Percentiles rank a stretch among this genome's conserved stretches.
Conservation (phyloP, 2,888 invertebrate genomes). For the Bibio marci region DNA sequence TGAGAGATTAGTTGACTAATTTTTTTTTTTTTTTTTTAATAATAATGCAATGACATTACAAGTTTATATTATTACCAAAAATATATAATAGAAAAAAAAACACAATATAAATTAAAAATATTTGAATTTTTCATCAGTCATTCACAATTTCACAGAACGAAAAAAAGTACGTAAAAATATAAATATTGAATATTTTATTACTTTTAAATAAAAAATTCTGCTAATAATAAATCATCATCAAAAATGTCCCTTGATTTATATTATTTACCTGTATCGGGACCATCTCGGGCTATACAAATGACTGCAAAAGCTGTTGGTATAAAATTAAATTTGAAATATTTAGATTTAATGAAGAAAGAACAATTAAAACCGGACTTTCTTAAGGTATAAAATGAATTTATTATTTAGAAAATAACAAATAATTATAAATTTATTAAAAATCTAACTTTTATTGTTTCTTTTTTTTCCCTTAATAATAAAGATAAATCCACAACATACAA, state of each 20-base stretch:
- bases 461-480: too few relatives aligned
- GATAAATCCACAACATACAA: conserved; percentile 6
- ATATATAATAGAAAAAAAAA: too few relatives aligned
- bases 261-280: conserved; percentile 34
- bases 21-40: too few relatives aligned
- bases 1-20: too few relatives aligned
- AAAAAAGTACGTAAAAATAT: too few relatives aligned
- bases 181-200: too few relatives aligned
- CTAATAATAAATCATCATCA: not conserved
- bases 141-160: too few relatives aligned
- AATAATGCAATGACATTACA: too few relatives aligned
- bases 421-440: not conserved
- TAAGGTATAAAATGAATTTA: conserved; percentile 29
- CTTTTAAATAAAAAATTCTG: too few relatives aligned
- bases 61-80: too few relatives aligned
- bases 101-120: too few relatives aligned
- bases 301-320: conserved; percentile 40
- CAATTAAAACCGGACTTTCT: conserved; percentile 43
- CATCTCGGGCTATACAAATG: conserved; percentile 40
- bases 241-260: conserved; percentile 32
- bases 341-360: conserved; percentile 37
- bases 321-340: conserved; percentile 36
- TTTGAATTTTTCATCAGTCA: too few relatives aligned
- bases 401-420: not conserved
- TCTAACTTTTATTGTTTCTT: not conserved